Conservation (phyloP, 2,797 vertebrate species). For the Astyanax mexicanus region DNA sequence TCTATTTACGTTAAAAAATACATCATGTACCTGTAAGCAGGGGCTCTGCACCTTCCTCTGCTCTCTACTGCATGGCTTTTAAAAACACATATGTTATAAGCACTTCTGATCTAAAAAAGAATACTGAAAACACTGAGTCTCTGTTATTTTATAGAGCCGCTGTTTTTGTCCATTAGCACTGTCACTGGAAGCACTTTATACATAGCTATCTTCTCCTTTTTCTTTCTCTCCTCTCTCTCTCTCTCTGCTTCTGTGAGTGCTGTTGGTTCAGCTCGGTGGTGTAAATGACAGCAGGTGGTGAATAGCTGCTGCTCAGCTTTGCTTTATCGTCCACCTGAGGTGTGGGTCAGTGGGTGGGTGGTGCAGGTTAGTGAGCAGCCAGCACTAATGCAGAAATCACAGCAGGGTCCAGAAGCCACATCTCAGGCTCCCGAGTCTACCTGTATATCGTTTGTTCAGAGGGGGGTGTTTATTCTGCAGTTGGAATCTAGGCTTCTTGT, state of each 20-base stretch:
- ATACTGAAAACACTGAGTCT: neutral
- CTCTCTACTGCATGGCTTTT: neutral
- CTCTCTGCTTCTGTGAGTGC: too few relatives aligned
- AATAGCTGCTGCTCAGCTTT: neutral
- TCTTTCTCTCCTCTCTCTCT: neutral
- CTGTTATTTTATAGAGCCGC: neutral
- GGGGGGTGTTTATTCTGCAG: too few relatives aligned
- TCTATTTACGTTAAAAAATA: too few relatives aligned
- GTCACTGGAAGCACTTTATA: neutral
- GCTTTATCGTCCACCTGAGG: slow-evolving; percentile 15
- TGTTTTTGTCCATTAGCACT: neutral
- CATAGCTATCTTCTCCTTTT: neutral
- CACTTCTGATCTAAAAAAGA: neutral
- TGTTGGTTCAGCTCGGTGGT: too few relatives aligned
- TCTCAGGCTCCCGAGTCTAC: neutral
- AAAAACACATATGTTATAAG: neutral
- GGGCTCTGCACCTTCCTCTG: too few relatives aligned
- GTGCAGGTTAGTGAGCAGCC: neutral
- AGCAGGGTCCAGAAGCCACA: neutral
- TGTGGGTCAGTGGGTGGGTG: neutral
- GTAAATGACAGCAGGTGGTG: too few relatives aligned
- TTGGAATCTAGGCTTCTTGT: too few relatives aligned
- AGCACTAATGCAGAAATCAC: neutral
- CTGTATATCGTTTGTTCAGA: too few relatives aligned
- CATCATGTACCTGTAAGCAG: too few relatives aligned